Percentiles rank a stretch among this genome's conserved stretches.
These are phyloP conservation scores for Ceratoteleas bidentatus DNA, from an alignment of 1,140 invertebrate genomes.

Conservation along the genomic window DNA sequence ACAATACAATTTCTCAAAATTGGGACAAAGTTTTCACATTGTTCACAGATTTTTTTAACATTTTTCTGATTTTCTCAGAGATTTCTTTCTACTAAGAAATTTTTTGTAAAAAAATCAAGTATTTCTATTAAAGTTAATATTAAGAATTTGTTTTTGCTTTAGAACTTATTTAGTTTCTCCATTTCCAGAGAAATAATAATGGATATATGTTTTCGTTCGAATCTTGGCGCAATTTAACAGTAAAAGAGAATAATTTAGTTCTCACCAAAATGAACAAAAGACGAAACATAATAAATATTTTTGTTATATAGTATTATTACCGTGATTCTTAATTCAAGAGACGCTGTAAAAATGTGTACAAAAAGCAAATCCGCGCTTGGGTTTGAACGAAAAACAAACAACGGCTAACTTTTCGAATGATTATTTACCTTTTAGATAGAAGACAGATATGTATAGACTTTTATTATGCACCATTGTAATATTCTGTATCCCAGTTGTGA, in stretches of 20 bases:
- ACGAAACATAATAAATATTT: neutral
- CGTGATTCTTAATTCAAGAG: neutral
- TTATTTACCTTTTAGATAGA: conserved; percentile 77
- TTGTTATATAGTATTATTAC: no score
- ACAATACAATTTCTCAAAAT: no score
- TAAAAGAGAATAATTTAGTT: neutral
- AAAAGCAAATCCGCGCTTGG: conserved; percentile 52
- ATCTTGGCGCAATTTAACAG: conserved; percentile 34
- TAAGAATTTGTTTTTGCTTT: conserved; percentile 79
- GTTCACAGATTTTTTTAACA: neutral
- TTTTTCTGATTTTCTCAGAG: no score
- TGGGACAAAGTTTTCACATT: no score
- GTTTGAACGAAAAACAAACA: conserved; percentile 72
- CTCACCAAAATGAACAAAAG: neutral
- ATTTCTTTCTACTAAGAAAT: no score
- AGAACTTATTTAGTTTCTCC: conserved; percentile 74
- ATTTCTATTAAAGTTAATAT: conserved; percentile 25
- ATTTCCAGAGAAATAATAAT: conserved; percentile 68
- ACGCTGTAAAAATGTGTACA: neutral
- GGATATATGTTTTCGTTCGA: conserved; percentile 66
- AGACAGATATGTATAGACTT: conserved; percentile 80
- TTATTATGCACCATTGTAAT: conserved; percentile 82
- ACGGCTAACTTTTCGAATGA: conserved; percentile 72
- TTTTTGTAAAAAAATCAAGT: no score
- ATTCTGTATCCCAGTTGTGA: conserved; percentile 81